phyloP scores from a whole-genome alignment of 1,140 invertebrate genomes.

The Calliopsis andreniformis region DNA sequence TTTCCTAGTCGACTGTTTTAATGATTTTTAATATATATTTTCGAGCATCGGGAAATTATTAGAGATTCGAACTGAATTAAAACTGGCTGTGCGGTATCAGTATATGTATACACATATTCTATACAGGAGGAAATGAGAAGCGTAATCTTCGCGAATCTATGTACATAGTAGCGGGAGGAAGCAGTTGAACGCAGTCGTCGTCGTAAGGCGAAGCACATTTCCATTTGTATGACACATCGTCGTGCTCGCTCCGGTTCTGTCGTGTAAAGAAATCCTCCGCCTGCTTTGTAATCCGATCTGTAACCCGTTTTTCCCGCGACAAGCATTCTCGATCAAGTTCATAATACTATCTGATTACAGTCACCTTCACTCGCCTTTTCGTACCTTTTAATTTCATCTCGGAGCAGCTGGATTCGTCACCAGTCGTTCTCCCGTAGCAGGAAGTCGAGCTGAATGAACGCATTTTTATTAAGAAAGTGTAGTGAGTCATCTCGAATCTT shows the following conservation, averaged over 20 bases:
- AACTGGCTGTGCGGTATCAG: background rate
- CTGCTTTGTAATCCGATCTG: constrained; percentile 45
- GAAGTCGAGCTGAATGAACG: background rate
- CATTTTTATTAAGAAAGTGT: background rate
- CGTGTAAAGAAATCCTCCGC: background rate
- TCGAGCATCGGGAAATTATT: background rate
- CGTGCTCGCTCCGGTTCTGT: background rate
- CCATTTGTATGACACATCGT: constrained; percentile 34
- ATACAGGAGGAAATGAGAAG: background rate
- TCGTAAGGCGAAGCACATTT: constrained; percentile 25
- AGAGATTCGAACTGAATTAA: background rate
- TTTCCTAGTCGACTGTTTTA: no score
- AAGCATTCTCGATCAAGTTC: constrained; percentile 37
- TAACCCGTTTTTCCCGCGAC: constrained; percentile 31
- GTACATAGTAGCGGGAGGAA: constrained; percentile 14
- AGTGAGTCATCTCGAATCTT: no score
- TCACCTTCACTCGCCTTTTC: constrained; percentile 25
- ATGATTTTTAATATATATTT: no score
- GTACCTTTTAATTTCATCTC: constrained; percentile 17
- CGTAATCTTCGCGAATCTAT: constrained; percentile 15
- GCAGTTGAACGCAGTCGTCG: background rate
- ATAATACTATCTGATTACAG: constrained; percentile 42
- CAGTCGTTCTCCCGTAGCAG: background rate
- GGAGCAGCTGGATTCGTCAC: background rate
- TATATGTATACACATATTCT: background rate